Percentiles rank a stretch among this genome's conserved stretches.
Evolutionary conservation across 2,888 invertebrate species (phyloP).

Genomic region (Tineola bisselliella): DNA sequence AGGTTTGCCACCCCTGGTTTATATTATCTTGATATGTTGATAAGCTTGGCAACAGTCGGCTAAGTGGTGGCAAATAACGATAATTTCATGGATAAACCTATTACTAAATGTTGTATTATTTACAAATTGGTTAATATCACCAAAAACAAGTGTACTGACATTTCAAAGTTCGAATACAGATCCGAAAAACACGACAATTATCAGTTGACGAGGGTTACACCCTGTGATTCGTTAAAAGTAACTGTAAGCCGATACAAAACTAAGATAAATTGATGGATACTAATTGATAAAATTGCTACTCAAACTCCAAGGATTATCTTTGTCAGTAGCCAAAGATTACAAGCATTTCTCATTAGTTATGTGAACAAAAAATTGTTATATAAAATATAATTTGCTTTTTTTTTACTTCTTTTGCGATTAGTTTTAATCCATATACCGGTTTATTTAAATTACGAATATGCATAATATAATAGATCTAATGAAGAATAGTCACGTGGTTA

Average conservation of each 20-base stretch:
- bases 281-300: slow-evolving; percentile 31
- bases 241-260: slow-evolving; percentile 3
- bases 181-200: not conserved
- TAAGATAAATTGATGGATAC: slow-evolving; percentile 24
- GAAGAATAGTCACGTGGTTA: too few relatives aligned
- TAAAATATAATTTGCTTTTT: not conserved
- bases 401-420: not conserved
- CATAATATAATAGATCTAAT: too few relatives aligned
- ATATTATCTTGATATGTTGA: too few relatives aligned
- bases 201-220: not conserved
- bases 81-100: too few relatives aligned
- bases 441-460: not conserved
- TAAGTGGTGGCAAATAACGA: too few relatives aligned
- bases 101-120: too few relatives aligned
- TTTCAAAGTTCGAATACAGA: not conserved
- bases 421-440: not conserved
- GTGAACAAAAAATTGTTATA: not conserved
- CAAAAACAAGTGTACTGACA: too few relatives aligned
- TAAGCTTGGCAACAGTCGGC: too few relatives aligned
- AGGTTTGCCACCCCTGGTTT: too few relatives aligned
- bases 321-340: not conserved
- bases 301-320: slow-evolving; percentile 33
- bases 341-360: slow-evolving; percentile 12
- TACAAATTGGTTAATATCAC: too few relatives aligned
- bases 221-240: not conserved